These are phyloP conservation scores for Acanthosepion pharaonis DNA, from an alignment of 2,888 invertebrate genomes.

Conservation along the genomic window DNA sequence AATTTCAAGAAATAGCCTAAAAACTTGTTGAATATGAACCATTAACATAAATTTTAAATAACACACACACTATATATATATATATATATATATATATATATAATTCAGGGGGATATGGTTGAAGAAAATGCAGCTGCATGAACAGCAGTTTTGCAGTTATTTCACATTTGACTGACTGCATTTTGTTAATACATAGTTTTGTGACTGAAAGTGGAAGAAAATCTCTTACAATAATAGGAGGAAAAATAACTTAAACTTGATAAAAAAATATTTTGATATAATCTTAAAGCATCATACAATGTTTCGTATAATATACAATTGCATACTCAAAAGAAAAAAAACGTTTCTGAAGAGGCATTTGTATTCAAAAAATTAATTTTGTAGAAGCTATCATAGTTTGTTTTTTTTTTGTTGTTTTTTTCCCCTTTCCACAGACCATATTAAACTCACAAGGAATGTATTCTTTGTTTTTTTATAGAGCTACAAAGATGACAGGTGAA, in stretches of 20 bases:
- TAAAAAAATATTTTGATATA: background rate
- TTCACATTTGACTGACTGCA: background rate
- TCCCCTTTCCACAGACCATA: background rate
- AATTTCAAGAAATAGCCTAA: background rate
- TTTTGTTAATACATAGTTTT: background rate
- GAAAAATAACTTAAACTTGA: conserved; percentile 1
- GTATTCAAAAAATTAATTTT: background rate
- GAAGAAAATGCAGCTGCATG: background rate
- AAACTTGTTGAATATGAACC: conserved; percentile 2
- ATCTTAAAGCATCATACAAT: conserved; percentile 33
- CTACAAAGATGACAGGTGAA: background rate
- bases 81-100: background rate
- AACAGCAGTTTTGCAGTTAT: conserved; percentile 16
- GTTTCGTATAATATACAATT: background rate
- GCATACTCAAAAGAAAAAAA: background rate
- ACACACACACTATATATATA: background rate
- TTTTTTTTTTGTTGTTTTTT: background rate
- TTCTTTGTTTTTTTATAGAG: background rate
- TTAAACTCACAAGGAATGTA: background rate
- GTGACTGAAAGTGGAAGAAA: background rate
- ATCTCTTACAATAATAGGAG: background rate
- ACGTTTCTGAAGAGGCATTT: background rate
- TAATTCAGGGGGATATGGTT: background rate
- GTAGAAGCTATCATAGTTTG: background rate
- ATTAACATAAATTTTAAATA: background rate